These are phyloP conservation scores for Leiothrix lutea DNA, from an alignment of 2,113 vertebrate species.

Conservation along the genomic window DNA sequence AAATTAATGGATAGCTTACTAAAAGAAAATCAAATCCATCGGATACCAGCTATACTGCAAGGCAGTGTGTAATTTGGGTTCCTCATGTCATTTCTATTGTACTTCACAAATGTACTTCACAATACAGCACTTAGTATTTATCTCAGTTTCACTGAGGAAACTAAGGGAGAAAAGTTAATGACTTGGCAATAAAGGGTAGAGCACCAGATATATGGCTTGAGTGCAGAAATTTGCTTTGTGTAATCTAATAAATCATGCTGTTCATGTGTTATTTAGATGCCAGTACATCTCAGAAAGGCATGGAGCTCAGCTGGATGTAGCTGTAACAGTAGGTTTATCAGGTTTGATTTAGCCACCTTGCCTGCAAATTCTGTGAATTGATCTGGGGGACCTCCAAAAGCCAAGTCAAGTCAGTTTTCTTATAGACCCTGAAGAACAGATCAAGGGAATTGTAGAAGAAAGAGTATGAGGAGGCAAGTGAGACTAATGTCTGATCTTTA, in stretches of 20 bases:
- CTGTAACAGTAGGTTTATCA: not conserved
- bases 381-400: not conserved
- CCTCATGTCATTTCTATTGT: not conserved
- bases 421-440: not conserved
- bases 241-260: not conserved
- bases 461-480: not conserved
- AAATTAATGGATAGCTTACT: not conserved
- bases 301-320: not conserved
- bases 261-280: not conserved
- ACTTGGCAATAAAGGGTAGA: not conserved
- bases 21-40: not conserved
- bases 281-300: not conserved
- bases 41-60: not conserved
- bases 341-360: not conserved
- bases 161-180: not conserved
- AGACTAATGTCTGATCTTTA: not conserved
- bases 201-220: not conserved
- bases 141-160: not conserved
- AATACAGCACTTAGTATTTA: too few species aligned
- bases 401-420: not conserved
- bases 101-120: constrained; percentile 3
- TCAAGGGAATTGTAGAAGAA: not conserved
- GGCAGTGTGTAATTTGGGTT: not conserved
- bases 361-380: not conserved
- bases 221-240: not conserved